phyloP scores from a whole-genome alignment of 2,113 vertebrate genomes.

The Tragelaphus buxtoni region DNA sequence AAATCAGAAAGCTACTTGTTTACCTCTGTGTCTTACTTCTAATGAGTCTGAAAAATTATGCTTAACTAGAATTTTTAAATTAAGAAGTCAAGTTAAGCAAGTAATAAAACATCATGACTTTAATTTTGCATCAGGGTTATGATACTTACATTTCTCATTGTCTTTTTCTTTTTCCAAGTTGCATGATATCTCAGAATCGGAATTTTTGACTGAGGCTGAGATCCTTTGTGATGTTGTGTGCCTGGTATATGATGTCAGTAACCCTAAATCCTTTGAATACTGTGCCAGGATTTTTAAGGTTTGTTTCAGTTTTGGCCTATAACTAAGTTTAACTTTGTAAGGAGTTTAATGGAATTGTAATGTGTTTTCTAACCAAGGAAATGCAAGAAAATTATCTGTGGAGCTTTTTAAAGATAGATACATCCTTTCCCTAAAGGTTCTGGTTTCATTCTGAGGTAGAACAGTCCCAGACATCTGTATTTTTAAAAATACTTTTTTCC shows the following conservation, averaged over 20 bases:
- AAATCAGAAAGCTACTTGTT: slow-evolving; percentile 19
- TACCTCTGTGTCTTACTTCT: neutral
- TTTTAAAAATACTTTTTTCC: neutral
- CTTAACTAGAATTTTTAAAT: neutral
- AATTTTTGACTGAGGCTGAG: slow-evolving; percentile 91
- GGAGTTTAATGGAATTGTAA: slow-evolving; percentile 7
- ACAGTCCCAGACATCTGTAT: neutral
- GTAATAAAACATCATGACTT: neutral
- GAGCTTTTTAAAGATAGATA: neutral
- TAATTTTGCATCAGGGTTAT: neutral
- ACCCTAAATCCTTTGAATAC: slow-evolving; percentile 95
- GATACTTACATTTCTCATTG: neutral
- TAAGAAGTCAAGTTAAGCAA: neutral
- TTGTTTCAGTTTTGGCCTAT: slow-evolving; percentile 64
- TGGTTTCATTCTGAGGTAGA: neutral
- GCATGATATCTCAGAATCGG: slow-evolving; percentile 92
- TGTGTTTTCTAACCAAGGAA: slow-evolving; percentile 39
- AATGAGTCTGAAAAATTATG: slow-evolving; percentile 6
- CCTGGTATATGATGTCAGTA: slow-evolving; percentile 94
- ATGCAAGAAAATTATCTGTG: slow-evolving; percentile 12
- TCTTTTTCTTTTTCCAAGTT: slow-evolving; percentile 82
- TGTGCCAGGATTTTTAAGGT: slow-evolving; percentile 98
- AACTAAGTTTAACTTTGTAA: slow-evolving; percentile 24
- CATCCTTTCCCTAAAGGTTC: neutral
- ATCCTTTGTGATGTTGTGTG: slow-evolving; percentile 94